Evolutionary conservation across 2,888 invertebrate genomes (phyloP).

Genomic region (Mythimna impura): DNA sequence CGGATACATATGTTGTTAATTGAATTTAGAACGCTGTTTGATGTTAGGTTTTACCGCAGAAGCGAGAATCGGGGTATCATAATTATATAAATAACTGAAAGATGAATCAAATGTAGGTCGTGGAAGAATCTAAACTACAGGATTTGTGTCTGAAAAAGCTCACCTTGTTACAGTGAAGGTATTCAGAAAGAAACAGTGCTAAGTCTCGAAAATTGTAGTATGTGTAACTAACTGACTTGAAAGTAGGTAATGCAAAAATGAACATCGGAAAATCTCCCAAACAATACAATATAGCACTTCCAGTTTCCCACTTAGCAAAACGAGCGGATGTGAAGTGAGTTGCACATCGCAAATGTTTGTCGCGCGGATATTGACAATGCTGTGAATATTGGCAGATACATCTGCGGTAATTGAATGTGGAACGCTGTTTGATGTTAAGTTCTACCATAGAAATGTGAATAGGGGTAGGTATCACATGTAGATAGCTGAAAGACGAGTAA

Average conservation of each 20-base stretch:
- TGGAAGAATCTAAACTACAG: too few relatives aligned
- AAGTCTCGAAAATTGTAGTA: too few relatives aligned
- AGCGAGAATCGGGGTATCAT: not conserved
- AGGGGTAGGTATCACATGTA: too few relatives aligned
- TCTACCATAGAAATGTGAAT: not conserved
- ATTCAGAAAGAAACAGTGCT: too few relatives aligned
- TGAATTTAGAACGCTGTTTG: slow-evolving; percentile 12
- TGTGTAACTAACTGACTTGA: not conserved
- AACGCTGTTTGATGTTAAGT: slow-evolving; percentile 2
- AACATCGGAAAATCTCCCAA: not conserved
- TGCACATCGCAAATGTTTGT: slow-evolving; percentile 55
- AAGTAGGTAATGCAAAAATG: not conserved
- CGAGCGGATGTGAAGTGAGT: slow-evolving; percentile 67
- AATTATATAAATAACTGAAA: too few relatives aligned
- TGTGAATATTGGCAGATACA: slow-evolving; percentile 18
- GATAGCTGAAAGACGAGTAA: too few relatives aligned
- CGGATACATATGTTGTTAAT: slow-evolving; percentile 32
- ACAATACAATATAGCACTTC: not conserved
- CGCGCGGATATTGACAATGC: slow-evolving; percentile 52
- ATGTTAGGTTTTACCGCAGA: slow-evolving; percentile 5
- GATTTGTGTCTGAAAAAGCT: too few relatives aligned
- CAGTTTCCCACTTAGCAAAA: not conserved
- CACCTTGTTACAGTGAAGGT: too few relatives aligned
- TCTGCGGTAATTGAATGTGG: slow-evolving; percentile 23
- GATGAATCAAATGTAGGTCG: too few relatives aligned